A percentile compares a stretch with the other conserved stretches of the same genome.
Evolutionary conservation across 2,888 invertebrate species (phyloP).

Genomic region (Rutpela maculata): DNA sequence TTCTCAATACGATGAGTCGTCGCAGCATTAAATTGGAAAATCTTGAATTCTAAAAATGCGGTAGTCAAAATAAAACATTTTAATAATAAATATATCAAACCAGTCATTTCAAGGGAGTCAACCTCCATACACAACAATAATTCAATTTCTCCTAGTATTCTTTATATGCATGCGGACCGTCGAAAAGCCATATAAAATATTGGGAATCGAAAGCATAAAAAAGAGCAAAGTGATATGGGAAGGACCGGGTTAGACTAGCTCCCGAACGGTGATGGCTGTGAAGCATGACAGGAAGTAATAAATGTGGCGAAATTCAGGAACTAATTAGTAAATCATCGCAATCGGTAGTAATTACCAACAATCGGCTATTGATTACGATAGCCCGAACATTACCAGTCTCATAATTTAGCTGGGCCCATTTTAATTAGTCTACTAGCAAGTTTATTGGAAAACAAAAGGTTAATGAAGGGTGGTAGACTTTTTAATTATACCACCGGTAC

Average conservation of each 20-base stretch:
- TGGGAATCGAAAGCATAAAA: conserved; percentile 18
- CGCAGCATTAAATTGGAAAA: background rate
- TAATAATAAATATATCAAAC: background rate
- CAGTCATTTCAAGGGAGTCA: background rate
- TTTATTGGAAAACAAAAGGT: conserved; percentile 17
- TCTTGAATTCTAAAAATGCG: background rate
- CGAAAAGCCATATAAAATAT: conserved; percentile 20
- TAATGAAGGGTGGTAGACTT: background rate
- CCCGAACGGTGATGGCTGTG: conserved; percentile 54
- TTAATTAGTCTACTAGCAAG: conserved; percentile 8
- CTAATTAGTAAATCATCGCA: conserved; percentile 70
- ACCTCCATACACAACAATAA: background rate
- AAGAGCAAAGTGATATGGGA: conserved; percentile 41
- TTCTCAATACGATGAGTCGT: background rate
- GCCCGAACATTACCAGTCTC: conserved; percentile 35
- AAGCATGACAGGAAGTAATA: conserved; percentile 64
- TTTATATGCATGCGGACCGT: conserved; percentile 10
- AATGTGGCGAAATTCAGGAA: conserved; percentile 65
- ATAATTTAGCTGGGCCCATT: conserved; percentile 24
- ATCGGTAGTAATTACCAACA: conserved; percentile 62
- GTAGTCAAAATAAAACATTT: background rate
- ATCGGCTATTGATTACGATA: conserved; percentile 63
- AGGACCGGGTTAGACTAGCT: conserved; percentile 28
- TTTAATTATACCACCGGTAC: conserved; percentile 63
- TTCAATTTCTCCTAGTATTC: background rate